These are phyloP conservation scores for Anthonomus grandis DNA, from an alignment of 1,140 invertebrate genomes.

Conservation along the genomic window DNA sequence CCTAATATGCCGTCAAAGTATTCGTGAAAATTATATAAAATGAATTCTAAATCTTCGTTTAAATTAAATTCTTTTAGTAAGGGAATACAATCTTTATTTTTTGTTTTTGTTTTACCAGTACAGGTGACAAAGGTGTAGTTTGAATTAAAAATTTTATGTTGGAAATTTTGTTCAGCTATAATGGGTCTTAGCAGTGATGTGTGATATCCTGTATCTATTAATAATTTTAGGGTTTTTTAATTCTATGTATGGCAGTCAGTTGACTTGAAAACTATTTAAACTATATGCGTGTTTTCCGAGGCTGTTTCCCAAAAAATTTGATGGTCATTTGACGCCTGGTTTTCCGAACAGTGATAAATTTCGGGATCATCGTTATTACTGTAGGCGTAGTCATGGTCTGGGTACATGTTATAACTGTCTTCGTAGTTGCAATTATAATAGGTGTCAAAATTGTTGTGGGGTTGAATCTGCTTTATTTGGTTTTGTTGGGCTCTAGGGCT, in stretches of 20 bases:
- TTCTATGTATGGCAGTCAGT: slow-evolving; percentile 27
- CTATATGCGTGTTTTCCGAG: neutral
- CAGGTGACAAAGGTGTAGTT: slow-evolving; percentile 15
- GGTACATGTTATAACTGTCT: too few relatives aligned
- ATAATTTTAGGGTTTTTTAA: slow-evolving; percentile 25
- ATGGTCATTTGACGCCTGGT: too few relatives aligned
- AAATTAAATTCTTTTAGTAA: slow-evolving; percentile 17
- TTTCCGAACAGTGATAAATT: too few relatives aligned
- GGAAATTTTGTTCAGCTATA: slow-evolving; percentile 14
- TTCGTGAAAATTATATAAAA: slow-evolving; percentile 28
- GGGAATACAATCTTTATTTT: slow-evolving; percentile 24
- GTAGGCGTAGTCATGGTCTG: too few relatives aligned
- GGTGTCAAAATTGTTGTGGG: too few relatives aligned
- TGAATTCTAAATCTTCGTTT: slow-evolving; percentile 6
- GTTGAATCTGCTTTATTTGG: too few relatives aligned
- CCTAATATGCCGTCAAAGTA: slow-evolving; percentile 32
- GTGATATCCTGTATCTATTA: slow-evolving; percentile 30
- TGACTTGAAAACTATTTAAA: slow-evolving; percentile 5
- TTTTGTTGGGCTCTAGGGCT: too few relatives aligned
- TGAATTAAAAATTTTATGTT: slow-evolving; percentile 12
- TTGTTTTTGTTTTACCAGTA: slow-evolving; percentile 15
- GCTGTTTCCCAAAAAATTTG: neutral
- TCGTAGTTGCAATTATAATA: too few relatives aligned
- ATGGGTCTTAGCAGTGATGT: slow-evolving; percentile 22
- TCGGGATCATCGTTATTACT: too few relatives aligned